Percentiles rank a stretch among this genome's conserved stretches.
phyloP scores from a whole-genome alignment of 2,113 vertebrate genomes.

The Apteryx mantelli region DNA sequence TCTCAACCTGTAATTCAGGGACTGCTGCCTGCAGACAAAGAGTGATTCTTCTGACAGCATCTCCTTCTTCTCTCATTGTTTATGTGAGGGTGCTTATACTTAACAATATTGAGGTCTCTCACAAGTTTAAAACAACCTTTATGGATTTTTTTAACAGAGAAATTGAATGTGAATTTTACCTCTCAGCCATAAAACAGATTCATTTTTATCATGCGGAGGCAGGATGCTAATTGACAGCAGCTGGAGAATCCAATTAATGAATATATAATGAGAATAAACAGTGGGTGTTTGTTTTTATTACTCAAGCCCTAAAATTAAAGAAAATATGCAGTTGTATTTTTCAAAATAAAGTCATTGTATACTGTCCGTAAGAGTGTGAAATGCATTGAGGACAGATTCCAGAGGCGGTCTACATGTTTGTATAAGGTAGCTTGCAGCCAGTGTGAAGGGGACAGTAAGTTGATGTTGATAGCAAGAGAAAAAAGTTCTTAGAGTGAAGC shows the following conservation, averaged over 20 bases:
- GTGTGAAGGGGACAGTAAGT: background rate
- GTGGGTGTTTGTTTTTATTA: slow-evolving; percentile 43
- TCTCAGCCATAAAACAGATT: slow-evolving; percentile 32
- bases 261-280: slow-evolving; percentile 40
- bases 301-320: slow-evolving; percentile 11
- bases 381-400: background rate
- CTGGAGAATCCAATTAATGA: slow-evolving; percentile 56
- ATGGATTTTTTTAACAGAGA: slow-evolving; percentile 7
- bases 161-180: slow-evolving; percentile 33
- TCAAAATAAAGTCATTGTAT: background rate
- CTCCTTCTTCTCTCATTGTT: background rate
- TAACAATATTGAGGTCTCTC: background rate
- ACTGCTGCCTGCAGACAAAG: background rate
- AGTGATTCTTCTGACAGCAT: background rate
- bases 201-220: slow-evolving; percentile 33
- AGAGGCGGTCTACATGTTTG: background rate
- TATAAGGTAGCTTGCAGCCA: background rate
- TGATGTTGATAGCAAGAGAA: background rate
- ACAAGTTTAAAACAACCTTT: background rate
- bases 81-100: background rate
- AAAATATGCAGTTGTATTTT: background rate
- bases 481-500: background rate
- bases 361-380: background rate
- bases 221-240: slow-evolving; percentile 43
- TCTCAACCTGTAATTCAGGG: background rate